Conservation (phyloP, 2,888 invertebrate species). For the Hylaea fasciaria region DNA sequence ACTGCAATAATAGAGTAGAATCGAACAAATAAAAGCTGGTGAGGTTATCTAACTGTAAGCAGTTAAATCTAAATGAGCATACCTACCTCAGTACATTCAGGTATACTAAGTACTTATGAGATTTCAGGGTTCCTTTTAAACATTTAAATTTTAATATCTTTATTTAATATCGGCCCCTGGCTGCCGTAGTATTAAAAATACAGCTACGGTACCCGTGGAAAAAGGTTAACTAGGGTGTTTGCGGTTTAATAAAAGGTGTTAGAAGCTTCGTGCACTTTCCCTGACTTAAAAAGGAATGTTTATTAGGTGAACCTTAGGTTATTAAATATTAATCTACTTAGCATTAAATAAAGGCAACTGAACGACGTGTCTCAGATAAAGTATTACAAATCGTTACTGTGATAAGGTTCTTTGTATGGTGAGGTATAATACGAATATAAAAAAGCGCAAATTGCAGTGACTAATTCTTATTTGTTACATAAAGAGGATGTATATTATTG, state of each 20-base stretch:
- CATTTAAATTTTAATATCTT: conserved; percentile 36
- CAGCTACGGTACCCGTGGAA: conserved; percentile 34
- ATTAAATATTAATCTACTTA: conserved; percentile 42
- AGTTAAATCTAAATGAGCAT: conserved; percentile 58
- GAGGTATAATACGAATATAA: conserved; percentile 5
- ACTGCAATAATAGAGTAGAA: conserved; percentile 43
- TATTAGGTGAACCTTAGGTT: conserved; percentile 28
- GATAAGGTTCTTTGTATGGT: background rate
- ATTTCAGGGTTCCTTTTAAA: conserved; percentile 51
- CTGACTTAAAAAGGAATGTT: conserved; percentile 38
- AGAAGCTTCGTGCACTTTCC: conserved; percentile 40
- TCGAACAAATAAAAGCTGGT: conserved; percentile 62
- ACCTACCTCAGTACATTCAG: conserved; percentile 46
- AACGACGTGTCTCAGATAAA: conserved; percentile 16
- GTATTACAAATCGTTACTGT: conserved; percentile 18
- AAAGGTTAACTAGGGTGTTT: conserved; percentile 46
- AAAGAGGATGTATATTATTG: conserved; percentile 19
- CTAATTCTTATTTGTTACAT: conserved; percentile 20
- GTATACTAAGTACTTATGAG: conserved; percentile 43
- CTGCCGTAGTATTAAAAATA: conserved; percentile 42
- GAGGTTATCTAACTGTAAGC: conserved; percentile 55
- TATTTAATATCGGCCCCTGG: conserved; percentile 32
- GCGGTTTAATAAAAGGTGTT: conserved; percentile 44
- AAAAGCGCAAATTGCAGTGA: conserved; percentile 15
- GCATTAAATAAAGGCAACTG: conserved; percentile 25